Evolutionary conservation across 2,888 invertebrate genomes (phyloP), one percentile per base, ranked within the genome.

Genomic region (Oligia latruncula): DNA sequence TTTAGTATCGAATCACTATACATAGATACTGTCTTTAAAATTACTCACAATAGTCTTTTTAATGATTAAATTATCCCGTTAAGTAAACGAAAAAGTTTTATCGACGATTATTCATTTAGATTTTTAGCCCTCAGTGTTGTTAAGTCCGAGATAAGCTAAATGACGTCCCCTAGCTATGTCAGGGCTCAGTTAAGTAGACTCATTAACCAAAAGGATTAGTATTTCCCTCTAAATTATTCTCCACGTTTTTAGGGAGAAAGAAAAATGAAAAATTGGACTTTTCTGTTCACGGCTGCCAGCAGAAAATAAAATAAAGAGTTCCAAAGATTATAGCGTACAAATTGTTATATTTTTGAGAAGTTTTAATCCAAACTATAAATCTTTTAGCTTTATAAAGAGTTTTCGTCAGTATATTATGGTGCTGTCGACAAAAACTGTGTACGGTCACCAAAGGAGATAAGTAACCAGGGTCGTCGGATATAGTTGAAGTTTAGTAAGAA

Each of bases 181-280:
- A 71, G 71, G 62, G 2, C 52, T 71, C 17, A 11, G 17, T 52
- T 72, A 86, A 78, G 71, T 49, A 15, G 20, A 49, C 55, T 74
- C 62, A 86, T 85, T 85, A 74, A 29, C 58, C 20, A 68, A 55
- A 71, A 49, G 72, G 68, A 74, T 83, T 85, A 86, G 46, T 43
- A 66, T 70, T 70, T 58, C 20, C 20, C 67, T 78, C 74, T 4
- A 35, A 85, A 77, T 67, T 68, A 67, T 78, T 67, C 70, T 11
- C 35, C 29, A 55, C 13, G 13, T 52, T 65, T 80, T 60, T 73
- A 5, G 11, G 13, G 15, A 4, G 23, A 35, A 65, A 55, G 35
- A 55, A 76, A 67, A 74, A 55, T 49, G n/a, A 64, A 40, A 83
- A 64, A 78, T 43, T 58, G 2, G n/a, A n/a, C 40, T 23, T 49